phyloP scores from a whole-genome alignment of 1,140 invertebrate species.

The Plodia interpunctella region DNA sequence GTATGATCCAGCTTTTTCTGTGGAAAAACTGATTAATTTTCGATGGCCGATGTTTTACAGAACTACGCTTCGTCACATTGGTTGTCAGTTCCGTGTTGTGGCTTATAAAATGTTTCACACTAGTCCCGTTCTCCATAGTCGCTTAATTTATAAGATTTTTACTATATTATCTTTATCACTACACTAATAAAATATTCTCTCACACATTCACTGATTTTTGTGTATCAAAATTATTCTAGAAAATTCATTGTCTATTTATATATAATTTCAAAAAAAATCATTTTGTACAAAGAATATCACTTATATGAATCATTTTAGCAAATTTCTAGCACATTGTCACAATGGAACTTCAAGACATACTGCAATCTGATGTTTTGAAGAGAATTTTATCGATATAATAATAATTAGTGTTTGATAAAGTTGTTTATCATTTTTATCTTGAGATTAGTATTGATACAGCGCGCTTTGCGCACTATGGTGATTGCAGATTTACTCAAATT shows the following conservation, averaged over 20 bases:
- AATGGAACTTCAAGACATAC: background rate
- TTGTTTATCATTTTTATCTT: constrained; percentile 2
- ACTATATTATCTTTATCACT: too few species aligned
- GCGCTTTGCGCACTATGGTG: background rate
- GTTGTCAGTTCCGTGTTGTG: background rate
- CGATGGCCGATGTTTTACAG: constrained; percentile 1
- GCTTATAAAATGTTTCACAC: background rate
- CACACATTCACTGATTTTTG: too few species aligned
- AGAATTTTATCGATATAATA: background rate
- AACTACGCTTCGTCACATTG: background rate
- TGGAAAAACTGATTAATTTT: constrained; percentile 6
- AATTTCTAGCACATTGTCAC: background rate
- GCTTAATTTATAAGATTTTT: background rate
- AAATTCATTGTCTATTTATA: background rate
- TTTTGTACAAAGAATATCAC: background rate
- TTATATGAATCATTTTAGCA: background rate
- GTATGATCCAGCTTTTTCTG: constrained; percentile 9
- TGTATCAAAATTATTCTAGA: too few species aligned
- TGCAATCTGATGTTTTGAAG: background rate
- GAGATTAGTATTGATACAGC: background rate
- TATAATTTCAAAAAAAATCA: background rate
- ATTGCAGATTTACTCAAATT: background rate
- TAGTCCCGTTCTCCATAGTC: background rate
- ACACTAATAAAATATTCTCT: too few species aligned
- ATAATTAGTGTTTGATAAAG: background rate